Base-by-base conservation (phyloP, 2,113 vertebrate species). In the Macroglossus sobrinus region DNA sequence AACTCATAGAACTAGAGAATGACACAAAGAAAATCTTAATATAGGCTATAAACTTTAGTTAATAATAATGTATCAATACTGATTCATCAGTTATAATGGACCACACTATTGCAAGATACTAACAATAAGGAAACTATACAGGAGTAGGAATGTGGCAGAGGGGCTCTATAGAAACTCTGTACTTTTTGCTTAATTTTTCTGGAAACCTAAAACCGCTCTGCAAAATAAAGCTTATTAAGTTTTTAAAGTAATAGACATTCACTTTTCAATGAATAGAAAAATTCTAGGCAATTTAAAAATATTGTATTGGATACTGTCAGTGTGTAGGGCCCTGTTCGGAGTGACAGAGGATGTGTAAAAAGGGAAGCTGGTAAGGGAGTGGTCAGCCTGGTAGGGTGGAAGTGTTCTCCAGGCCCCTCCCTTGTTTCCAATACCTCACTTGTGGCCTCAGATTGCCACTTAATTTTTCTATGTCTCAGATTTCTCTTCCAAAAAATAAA, bases 401-500 rank as follows among this genome's bases (percentile, higher is more conserved):
- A 69, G 26, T 22, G 0, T 33, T 82, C n/a, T 33, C 74, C 10
- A 59, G 50, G 19, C 64, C 22, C 87, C 76, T 63, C 80, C 87
- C 43, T 82, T 80, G 40, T 87, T 96, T 79, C 90, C 80, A 93
- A 0, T 53, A 88, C 64, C 66, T 91, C 81, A 43, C 33, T 57
- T n/a, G 57, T 63, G 53, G 92, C 45, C 91, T 96, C 80, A 72
- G 15, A 19, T 64, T 69, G 57, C 33, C 84, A 40, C 68, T 84
- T 47, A 84, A 40, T 94, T 87, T 57, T 64, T 84, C 80, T 82
- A 1, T 24, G 66, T 68, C 68, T 90, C 76, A 68, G 40, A 84
- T 72, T 75, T 71, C 75, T 95, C 55, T 93, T 59, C 55, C 59
- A 38, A 96, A 94, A 89, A 96, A 28, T 40, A 59, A 94, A 84